Base-by-base conservation (phyloP, 2,113 vertebrate species). In the Raphicerus campestris region DNA sequence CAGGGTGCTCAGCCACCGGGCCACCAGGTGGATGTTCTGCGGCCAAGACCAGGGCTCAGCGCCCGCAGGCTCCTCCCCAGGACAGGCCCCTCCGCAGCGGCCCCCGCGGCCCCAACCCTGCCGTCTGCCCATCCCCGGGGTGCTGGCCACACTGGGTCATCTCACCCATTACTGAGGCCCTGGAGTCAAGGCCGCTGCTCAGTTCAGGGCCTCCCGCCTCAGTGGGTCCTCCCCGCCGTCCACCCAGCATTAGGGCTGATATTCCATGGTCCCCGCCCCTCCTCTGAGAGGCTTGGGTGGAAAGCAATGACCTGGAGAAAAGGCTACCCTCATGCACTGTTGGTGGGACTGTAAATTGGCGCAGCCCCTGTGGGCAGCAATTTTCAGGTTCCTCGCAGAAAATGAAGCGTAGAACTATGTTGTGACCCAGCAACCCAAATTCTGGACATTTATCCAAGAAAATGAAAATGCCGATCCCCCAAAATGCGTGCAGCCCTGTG, bases 11-110 rank as follows among this genome's bases (percentile, higher is more conserved):
- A 99, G 98, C 99, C 99, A 99, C n/a, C 96, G 98, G 2, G 98
- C 97, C 84, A 99, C 98, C 2, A 99, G 98, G 94, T 99, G 99
- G 97, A 99, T 99, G 87, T 99, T 99, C 99, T 99, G 97, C 2
- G 42, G 94, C 10, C 53, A 0, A 55, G 53, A 0, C 80, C 1
- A 5, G 11, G 53, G 16, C 16, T 58, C 22, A 73, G 93, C 0
- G 8, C 15, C 35, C 1, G 0, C 28, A 3, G 1, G 0, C 3
- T 1, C 39, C 42, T 10, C 45, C 19, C 45, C 6, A 2, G 70
- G 30, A 58, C 22, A 2, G 45, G 56, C 60, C 61, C 26, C 77
- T 32, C 51, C 73, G 17, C 2, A 0, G 3, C 2, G 0, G 35
- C 13, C 2, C 20, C n/a, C 2, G 0, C 22, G 6, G 58, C 16